A percentile compares a stretch with the other conserved stretches of the same genome.
phyloP scores from a whole-genome alignment of 1,140 invertebrate species.

The Drosophila azteca region DNA sequence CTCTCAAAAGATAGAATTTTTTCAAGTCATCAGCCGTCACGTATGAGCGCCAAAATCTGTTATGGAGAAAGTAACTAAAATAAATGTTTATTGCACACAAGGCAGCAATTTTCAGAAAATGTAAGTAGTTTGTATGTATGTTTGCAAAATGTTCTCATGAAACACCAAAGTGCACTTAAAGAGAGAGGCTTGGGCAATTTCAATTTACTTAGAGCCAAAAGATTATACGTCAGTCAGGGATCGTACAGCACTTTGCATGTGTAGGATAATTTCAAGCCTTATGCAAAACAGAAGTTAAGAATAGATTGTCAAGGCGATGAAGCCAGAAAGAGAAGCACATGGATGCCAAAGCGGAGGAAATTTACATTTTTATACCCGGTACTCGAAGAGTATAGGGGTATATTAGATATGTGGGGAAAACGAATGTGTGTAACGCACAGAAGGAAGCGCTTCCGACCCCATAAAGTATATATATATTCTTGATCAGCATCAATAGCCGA shows the following conservation, averaged over 20 bases:
- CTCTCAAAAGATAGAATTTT: too few relatives aligned
- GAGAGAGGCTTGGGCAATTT: slow-evolving; percentile 35
- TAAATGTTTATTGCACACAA: slow-evolving; percentile 43
- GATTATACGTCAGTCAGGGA: too few relatives aligned
- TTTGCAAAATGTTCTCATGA: slow-evolving; percentile 23
- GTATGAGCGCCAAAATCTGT: background rate
- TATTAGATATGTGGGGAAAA: too few relatives aligned
- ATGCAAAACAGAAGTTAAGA: slow-evolving; percentile 4
- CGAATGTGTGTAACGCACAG: too few relatives aligned
- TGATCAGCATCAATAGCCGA: too few relatives aligned
- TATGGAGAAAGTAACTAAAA: slow-evolving; percentile 32
- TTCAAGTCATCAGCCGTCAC: too few relatives aligned
- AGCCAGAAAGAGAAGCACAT: background rate
- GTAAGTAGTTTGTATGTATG: slow-evolving; percentile 20
- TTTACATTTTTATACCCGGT: slow-evolving; percentile 32
- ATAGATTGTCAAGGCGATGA: slow-evolving; percentile 21
- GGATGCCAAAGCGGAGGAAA: background rate
- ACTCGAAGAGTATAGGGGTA: too few relatives aligned
- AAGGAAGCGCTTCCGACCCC: too few relatives aligned
- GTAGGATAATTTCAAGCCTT: slow-evolving; percentile 25
- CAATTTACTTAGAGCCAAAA: slow-evolving; percentile 27
- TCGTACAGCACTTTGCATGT: slow-evolving; percentile 1
- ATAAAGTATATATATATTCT: too few relatives aligned
- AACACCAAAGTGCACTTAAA: slow-evolving; percentile 53
- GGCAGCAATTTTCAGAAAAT: slow-evolving; percentile 21